Evolutionary conservation across 1,140 invertebrate genomes (phyloP), one percentile per base, ranked within the genome.

Genomic region (Drosophila bocki): DNA sequence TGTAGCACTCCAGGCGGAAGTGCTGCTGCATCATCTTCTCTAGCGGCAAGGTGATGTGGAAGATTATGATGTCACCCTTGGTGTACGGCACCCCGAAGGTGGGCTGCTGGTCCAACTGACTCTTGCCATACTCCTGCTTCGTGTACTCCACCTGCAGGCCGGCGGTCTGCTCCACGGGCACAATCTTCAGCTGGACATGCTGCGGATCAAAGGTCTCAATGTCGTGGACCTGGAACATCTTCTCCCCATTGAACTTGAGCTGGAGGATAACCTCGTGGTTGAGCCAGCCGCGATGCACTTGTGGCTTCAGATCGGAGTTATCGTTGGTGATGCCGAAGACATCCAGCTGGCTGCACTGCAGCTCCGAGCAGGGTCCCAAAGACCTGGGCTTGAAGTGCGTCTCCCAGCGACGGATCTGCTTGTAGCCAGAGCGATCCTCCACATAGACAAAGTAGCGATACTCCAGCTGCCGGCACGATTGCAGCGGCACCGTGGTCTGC

Each of bases 191-290:
- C 39, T 85, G 78, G 1, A 92, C 78, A 37, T 91, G 83, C 65
- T 92, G 91, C 1, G 91, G 91, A 17, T 92, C 91, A 17, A 92
- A 92, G 59, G 90, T 83, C 62, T 92, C 82, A 7, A 92, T 91
- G 58, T 92, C 91, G 19, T 92, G 87, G 19, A 92, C 91, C n/a
- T 91, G 85, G 48, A 92, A 92, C 91, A 92, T 87, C 61, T 91
- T 81, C 57, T 92, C 91, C 71, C 95, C 95, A 32, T 86, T 92
- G 72, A 97, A 91, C 84, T 97, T 96, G 45, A 98, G 94, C 88
- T 97, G 96, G 54, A 97, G 94, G 32, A 96, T 94, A 22, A 95
- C 96, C 92, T 97, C 96, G 75, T 96, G 94, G 12, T 95, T 97
- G 1, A 98, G 91, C 97, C 97, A 98, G 1, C 97, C 97, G 47